These are phyloP conservation scores for Drosophila biarmipes DNA, from an alignment of 1,140 invertebrate genomes.

Conservation along the genomic window DNA sequence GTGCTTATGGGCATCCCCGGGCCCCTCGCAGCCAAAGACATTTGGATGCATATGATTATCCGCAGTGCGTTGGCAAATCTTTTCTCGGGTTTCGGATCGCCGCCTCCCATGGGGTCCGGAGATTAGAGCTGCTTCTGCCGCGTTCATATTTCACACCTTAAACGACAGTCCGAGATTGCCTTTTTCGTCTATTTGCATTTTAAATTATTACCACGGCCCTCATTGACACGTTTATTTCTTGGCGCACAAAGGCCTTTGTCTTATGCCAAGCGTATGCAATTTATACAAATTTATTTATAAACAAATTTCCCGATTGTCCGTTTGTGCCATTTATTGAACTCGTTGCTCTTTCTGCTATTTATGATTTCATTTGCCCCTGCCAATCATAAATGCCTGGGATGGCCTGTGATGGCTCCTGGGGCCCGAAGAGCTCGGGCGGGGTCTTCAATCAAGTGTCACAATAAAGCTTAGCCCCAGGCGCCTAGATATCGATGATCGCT, in stretches of 20 bases:
- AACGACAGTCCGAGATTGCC: slow-evolving; percentile 63
- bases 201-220: slow-evolving; percentile 68
- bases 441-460: slow-evolving; percentile 59
- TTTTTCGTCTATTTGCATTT: slow-evolving; percentile 76
- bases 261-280: slow-evolving; percentile 54
- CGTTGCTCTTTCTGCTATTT: slow-evolving; percentile 61
- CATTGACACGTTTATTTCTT: slow-evolving; percentile 80
- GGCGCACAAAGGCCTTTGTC: slow-evolving; percentile 67
- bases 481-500: slow-evolving; percentile 27
- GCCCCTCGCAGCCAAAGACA: slow-evolving; percentile 6
- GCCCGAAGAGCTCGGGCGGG: slow-evolving; percentile 16
- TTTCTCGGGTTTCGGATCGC: slow-evolving; percentile 26
- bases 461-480: slow-evolving; percentile 34
- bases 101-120: slow-evolving; percentile 6
- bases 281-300: slow-evolving; percentile 61
- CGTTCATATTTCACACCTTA: slow-evolving; percentile 80
- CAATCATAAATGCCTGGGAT: slow-evolving; percentile 60
- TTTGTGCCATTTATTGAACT: slow-evolving; percentile 50
- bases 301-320: slow-evolving; percentile 72
- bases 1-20: slow-evolving; percentile 32
- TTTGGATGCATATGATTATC: slow-evolving; percentile 61
- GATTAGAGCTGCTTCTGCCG: slow-evolving; percentile 29
- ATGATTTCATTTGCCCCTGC: slow-evolving; percentile 65
- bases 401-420: slow-evolving; percentile 13
- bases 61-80: slow-evolving; percentile 72